A percentile compares a stretch with the other conserved stretches of the same genome.
Conservation (phyloP, 2,888 invertebrate species). For the Autographa pulchrina region DNA sequence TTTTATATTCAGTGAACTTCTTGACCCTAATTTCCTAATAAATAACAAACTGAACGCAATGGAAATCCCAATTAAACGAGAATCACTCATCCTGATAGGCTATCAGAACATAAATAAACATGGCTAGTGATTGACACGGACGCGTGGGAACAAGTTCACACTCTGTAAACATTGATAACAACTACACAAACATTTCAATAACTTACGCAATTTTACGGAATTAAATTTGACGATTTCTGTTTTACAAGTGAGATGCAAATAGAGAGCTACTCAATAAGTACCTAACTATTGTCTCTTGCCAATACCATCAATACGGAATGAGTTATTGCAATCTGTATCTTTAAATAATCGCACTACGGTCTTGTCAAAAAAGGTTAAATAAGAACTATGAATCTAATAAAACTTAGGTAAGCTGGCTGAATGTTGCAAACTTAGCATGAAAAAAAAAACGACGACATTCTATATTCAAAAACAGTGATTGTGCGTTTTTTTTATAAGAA, state of each 20-base stretch:
- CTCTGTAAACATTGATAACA: conserved; percentile 47
- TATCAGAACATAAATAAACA: conserved; percentile 56
- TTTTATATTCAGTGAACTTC: not conserved
- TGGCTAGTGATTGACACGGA: conserved; percentile 53
- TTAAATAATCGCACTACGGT: no score
- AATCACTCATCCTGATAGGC: conserved; percentile 43
- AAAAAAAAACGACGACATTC: no score
- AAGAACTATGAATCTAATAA: no score
- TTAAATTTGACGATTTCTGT: not conserved
- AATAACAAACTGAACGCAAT: not conserved
- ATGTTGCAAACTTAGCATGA: not conserved
- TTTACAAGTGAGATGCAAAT: not conserved
- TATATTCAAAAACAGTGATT: no score
- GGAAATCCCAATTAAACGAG: conserved; percentile 12
- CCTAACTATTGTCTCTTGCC: no score
- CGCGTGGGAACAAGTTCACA: conserved; percentile 55
- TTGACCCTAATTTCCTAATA: not conserved
- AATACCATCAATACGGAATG: no score
- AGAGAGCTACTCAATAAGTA: not conserved
- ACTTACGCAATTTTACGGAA: conserved; percentile 22
- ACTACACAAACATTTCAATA: conserved; percentile 32
- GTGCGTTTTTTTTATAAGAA: not conserved
- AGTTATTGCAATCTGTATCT: no score
- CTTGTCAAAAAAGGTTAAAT: no score
- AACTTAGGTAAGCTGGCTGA: not conserved